Evolutionary conservation across 2,888 invertebrate species (phyloP), one percentile per base, ranked within the genome.

Genomic region (Odontocerum albicorne): DNA sequence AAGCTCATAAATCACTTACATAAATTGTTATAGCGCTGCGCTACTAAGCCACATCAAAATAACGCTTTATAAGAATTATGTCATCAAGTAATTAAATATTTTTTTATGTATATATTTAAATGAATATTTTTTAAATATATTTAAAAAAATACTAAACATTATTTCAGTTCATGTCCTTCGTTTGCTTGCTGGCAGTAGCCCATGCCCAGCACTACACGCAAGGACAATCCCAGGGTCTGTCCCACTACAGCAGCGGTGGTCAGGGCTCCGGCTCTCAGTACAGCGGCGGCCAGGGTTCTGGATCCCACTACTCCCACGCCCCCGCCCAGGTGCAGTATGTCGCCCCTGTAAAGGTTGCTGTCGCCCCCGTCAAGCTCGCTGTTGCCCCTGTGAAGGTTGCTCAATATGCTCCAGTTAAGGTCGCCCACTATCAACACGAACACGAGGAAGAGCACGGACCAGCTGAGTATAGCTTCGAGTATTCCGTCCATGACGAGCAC

Each of bases 401-500:
- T 32, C 27, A 42, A 13, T 40, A 32, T 32, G 40, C 36, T 2
- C 32, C 55, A 13, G n/a, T n/a, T n/a, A n/a, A n/a, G n/a, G n/a
- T n/a, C n/a, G 53, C 40, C 22, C 46, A 20, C 12, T 27, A 31
- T 1, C 39, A 38, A 15, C 40, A 46, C 33, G 32, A 46, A 10
- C 16, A 19, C n/a, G 40, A 40, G 12, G 40, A 40, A 21, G 20
- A 40, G n/a, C 51, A 55, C 51, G 56, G 45, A n/a, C 51, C 56
- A 13, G 57, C 57, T 32, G 57, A 60, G 35, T 63, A 62, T 59
- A 56, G 59, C 50, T 63, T 61, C 49, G 53, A 58, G 19, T 76
- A 77, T 69, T 72, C 74, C 51, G 75, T 77, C 49, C 73, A 75
- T 56, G 77, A 77, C 61, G 64, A 66, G 1, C 72, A 72, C 64